phyloP scores from a whole-genome alignment of 2,888 invertebrate genomes.

The Epirrhoe alternata region DNA sequence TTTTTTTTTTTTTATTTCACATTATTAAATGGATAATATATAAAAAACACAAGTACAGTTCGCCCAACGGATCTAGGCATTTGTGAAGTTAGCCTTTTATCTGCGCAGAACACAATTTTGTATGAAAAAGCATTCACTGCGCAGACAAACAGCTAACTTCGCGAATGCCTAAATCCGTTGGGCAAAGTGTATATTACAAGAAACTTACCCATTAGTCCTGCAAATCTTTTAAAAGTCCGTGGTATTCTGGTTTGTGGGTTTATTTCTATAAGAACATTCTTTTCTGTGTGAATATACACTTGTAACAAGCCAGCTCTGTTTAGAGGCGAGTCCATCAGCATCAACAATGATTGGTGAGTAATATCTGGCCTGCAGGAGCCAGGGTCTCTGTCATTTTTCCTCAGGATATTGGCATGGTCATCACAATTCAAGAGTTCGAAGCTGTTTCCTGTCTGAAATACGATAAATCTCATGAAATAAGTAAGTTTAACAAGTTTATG shows the following conservation, averaged over 20 bases:
- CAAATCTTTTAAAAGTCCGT: constrained; percentile 98
- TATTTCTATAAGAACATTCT: constrained; percentile 97
- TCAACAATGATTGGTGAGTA: constrained; percentile 97
- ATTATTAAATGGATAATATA: no score
- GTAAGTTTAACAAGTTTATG: not conserved
- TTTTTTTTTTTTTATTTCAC: no score
- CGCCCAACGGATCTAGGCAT: no score
- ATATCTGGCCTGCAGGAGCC: constrained; percentile 98
- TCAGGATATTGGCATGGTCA: constrained; percentile 93
- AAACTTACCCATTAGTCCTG: constrained; percentile 95
- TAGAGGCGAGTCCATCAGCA: constrained; percentile 98
- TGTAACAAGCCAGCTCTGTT: constrained; percentile 98
- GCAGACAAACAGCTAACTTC: no score
- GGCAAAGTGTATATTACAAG: no score
- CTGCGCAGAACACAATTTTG: no score
- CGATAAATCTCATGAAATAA: not conserved
- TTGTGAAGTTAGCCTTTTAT: no score
- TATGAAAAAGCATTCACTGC: no score
- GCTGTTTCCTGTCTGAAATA: constrained; percentile 90
- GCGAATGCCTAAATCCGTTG: no score
- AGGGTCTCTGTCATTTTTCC: constrained; percentile 94
- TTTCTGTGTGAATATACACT: constrained; percentile 96
- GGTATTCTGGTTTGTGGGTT: constrained; percentile 99
- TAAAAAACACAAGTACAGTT: no score
- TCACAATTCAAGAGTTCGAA: constrained; percentile 98